Conservation (phyloP, 2,888 invertebrate genomes). For the Tanypteryx hageni region DNA sequence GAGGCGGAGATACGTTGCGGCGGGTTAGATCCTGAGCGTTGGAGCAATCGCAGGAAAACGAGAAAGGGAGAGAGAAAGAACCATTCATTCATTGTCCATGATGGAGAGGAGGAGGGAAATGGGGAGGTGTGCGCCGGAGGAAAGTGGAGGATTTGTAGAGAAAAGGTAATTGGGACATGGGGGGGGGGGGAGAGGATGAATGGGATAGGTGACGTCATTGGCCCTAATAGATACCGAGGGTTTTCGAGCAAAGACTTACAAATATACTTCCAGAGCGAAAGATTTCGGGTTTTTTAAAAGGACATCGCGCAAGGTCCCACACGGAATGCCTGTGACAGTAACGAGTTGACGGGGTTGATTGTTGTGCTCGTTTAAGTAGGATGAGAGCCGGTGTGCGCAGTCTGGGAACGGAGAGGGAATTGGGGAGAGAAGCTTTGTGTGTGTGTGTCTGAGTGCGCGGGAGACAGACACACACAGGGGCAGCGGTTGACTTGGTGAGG, state of each 20-base stretch:
- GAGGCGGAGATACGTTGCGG: background rate
- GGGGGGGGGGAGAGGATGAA: background rate
- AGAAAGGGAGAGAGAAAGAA: background rate
- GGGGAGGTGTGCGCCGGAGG: background rate
- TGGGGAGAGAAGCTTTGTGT: background rate
- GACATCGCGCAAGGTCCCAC: background rate
- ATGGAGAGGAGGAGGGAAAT: background rate
- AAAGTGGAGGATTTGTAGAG: background rate
- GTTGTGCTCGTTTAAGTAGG: background rate
- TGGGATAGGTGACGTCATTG: constrained; percentile 12
- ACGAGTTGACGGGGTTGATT: constrained; percentile 30
- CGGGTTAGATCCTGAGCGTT: background rate
- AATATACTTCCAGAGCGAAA: background rate
- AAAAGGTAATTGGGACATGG: background rate
- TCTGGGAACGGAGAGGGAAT: background rate
- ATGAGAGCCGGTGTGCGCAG: background rate
- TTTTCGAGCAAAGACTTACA: constrained; percentile 7
- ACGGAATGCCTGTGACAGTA: constrained; percentile 54
- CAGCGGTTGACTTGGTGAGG: background rate
- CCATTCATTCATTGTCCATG: too few relatives aligned
- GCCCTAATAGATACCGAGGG: background rate
- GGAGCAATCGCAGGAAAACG: background rate
- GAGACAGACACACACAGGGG: background rate
- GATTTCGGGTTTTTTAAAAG: background rate
- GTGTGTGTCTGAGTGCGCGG: background rate